These are phyloP conservation scores for Champsocephalus gunnari DNA, from an alignment of 2,797 vertebrate species.

Conservation along the genomic window DNA sequence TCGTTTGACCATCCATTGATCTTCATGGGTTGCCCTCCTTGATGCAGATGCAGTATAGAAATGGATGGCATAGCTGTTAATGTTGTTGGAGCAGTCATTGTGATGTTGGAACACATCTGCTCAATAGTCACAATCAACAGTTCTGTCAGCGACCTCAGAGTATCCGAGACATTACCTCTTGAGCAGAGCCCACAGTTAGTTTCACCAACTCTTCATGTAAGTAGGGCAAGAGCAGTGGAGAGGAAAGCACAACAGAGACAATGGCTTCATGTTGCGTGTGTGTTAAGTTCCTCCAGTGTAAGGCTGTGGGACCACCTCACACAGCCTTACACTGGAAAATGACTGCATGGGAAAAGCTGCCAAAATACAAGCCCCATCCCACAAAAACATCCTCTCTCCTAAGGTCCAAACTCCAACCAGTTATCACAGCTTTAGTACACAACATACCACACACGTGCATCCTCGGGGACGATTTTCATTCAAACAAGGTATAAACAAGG, in stretches of 20 bases:
- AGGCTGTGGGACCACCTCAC: not conserved
- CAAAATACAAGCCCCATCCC: not conserved
- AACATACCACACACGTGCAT: not conserved
- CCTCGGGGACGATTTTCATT: not conserved
- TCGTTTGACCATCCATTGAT: too few relatives aligned
- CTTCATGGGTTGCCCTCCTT: too few relatives aligned
- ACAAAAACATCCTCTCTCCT: not conserved
- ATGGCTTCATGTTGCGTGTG: not conserved
- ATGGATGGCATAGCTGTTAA: too few relatives aligned
- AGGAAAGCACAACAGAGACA: conserved; percentile 31
- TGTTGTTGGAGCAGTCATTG: too few relatives aligned
- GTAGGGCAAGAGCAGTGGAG: not conserved
- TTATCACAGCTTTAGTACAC: not conserved
- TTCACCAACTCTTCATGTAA: not conserved
- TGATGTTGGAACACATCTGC: too few relatives aligned
- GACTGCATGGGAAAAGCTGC: conserved; percentile 1
- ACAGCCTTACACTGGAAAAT: conserved; percentile 20
- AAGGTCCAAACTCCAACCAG: not conserved
- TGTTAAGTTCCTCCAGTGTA: conserved; percentile 24
- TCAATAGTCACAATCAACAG: too few relatives aligned
- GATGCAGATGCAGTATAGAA: too few relatives aligned
- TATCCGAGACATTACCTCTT: not conserved
- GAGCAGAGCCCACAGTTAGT: not conserved
- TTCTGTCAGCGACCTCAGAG: not conserved
- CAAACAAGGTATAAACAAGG: not conserved